phyloP scores from a whole-genome alignment of 2,797 vertebrate genomes.

The Tokudaia tokunoshimensis region DNA sequence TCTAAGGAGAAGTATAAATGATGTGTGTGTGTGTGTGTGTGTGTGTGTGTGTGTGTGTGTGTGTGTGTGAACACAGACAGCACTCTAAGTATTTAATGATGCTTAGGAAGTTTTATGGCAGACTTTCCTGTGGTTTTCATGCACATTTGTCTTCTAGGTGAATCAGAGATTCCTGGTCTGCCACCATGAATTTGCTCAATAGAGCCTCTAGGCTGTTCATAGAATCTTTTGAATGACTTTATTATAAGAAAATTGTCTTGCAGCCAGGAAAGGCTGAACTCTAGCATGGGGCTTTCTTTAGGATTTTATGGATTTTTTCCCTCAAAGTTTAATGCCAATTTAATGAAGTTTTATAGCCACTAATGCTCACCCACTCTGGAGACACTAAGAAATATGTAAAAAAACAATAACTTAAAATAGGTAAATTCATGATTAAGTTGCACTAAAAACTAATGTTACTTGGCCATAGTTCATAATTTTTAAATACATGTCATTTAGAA shows the following conservation, averaged over 20 bases:
- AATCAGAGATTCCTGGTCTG: conserved; percentile 60
- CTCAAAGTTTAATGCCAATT: conserved; percentile 72
- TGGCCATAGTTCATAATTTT: conserved; percentile 79
- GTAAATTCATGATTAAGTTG: conserved; percentile 76
- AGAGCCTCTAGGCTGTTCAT: conserved; percentile 65
- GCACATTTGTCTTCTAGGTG: conserved; percentile 66
- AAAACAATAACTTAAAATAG: conserved; percentile 82
- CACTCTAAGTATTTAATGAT: conserved; percentile 41
- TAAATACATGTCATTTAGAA: conserved; percentile 67
- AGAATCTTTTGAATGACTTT: conserved; percentile 73
- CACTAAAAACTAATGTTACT: conserved; percentile 77
- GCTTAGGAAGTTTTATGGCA: conserved; percentile 55
- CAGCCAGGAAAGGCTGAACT: conserved; percentile 72
- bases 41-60: not conserved
- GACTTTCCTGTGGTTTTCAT: conserved; percentile 61
- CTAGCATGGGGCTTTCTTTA: conserved; percentile 69
- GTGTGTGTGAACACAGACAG: not conserved
- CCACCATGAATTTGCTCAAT: conserved; percentile 66
- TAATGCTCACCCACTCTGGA: conserved; percentile 70
- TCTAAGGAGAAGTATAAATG: conserved; percentile 23
- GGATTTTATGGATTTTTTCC: conserved; percentile 66
- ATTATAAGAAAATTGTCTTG: conserved; percentile 74
- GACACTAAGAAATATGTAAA: conserved; percentile 80
- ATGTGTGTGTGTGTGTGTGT: not conserved
- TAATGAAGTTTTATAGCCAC: conserved; percentile 82